phyloP scores from a whole-genome alignment of 2,797 vertebrate species.

The Sciurus carolinensis region DNA sequence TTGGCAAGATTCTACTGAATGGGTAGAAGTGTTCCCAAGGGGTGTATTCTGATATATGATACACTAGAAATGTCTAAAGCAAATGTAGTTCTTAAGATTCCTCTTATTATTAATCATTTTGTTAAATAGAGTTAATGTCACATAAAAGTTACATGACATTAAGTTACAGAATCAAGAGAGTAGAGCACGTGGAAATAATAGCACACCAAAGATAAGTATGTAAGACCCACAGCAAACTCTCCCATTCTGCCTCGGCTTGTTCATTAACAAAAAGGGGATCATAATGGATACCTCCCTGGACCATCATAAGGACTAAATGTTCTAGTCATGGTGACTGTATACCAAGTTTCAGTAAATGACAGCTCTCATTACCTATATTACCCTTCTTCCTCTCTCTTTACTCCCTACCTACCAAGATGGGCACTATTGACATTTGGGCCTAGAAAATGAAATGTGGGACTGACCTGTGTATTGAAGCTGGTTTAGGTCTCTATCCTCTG shows the following conservation, averaged over 20 bases:
- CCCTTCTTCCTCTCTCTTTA: neutral
- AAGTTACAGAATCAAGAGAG: neutral
- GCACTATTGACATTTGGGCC: neutral
- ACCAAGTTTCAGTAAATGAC: neutral
- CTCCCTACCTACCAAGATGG: neutral
- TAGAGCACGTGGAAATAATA: constrained; percentile 13
- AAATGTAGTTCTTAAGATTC: constrained; percentile 42
- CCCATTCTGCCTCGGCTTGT: neutral
- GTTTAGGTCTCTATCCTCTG: neutral
- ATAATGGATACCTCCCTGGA: neutral
- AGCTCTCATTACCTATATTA: neutral
- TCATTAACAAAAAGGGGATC: neutral
- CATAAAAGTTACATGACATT: neutral
- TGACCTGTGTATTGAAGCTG: neutral
- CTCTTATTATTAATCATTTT: constrained; percentile 8
- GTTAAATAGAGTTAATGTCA: constrained; percentile 3
- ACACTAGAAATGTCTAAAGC: neutral
- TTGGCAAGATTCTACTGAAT: neutral
- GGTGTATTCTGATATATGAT: neutral
- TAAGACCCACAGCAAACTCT: neutral
- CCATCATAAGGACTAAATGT: neutral
- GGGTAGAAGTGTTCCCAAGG: constrained; percentile 44
- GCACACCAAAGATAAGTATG: neutral
- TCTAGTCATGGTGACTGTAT: neutral
- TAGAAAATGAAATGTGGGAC: neutral